Evolutionary conservation across 2,113 vertebrate genomes (phyloP).

Genomic region (Desmodus rotundus): DNA sequence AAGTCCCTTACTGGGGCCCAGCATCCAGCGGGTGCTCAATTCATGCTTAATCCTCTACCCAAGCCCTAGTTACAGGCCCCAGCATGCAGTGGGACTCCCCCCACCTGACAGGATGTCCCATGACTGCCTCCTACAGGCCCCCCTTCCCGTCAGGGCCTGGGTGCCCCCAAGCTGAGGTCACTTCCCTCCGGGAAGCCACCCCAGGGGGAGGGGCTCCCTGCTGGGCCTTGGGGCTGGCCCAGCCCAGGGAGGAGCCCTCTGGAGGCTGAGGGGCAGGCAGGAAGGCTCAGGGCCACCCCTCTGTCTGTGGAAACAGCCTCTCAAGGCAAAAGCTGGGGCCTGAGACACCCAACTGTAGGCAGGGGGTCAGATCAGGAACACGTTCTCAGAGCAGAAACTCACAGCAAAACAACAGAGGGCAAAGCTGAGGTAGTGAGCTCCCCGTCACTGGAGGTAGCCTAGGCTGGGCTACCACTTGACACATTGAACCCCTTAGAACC

Average conservation of each 20-base stretch:
- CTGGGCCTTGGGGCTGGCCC: not conserved
- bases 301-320: not conserved
- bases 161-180: constrained; percentile 49
- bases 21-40: not conserved
- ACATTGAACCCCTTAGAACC: not conserved
- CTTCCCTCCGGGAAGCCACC: constrained; percentile 36
- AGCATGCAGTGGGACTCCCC: not conserved
- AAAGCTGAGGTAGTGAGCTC: not conserved
- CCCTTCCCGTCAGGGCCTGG: constrained; percentile 8
- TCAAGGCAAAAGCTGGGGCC: not conserved
- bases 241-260: not conserved
- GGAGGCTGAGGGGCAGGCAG: not conserved
- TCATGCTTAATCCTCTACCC: not conserved
- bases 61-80: not conserved
- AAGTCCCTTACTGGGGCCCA: not conserved
- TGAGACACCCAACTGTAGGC: not conserved
- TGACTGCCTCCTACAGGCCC: constrained; percentile 15
- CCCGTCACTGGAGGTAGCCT: not conserved
- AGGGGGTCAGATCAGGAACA: not conserved
- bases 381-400: not conserved
- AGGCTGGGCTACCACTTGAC: not conserved
- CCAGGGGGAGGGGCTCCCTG: not conserved
- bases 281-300: not conserved
- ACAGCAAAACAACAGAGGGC: not conserved
- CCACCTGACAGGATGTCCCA: constrained; percentile 44